phyloP scores from a whole-genome alignment of 2,113 vertebrate genomes.

The Rhinolophus ferrumequinum region DNA sequence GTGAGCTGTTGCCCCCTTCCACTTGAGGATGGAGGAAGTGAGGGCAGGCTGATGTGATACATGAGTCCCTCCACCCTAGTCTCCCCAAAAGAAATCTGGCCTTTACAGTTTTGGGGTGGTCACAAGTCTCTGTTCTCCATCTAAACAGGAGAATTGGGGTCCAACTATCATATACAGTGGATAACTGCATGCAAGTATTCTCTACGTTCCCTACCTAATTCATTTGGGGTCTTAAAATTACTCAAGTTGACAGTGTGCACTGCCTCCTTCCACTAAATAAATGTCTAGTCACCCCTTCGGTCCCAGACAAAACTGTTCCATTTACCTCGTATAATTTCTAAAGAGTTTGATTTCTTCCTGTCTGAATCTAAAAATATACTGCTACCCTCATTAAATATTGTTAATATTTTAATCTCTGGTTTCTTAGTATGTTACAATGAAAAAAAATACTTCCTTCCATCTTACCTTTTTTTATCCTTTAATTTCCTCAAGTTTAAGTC shows the following conservation, averaged over 20 bases:
- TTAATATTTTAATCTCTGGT: constrained; percentile 60
- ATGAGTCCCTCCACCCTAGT: not conserved
- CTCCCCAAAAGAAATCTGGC: constrained; percentile 26
- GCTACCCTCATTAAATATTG: not conserved
- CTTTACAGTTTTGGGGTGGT: not conserved
- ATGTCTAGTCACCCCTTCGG: not conserved
- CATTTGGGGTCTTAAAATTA: not conserved
- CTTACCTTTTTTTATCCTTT: not conserved
- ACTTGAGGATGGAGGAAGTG: not conserved
- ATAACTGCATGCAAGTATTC: not conserved
- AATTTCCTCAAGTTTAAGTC: constrained; percentile 46
- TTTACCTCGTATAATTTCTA: not conserved
- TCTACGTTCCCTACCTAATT: not conserved
- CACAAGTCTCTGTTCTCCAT: not conserved
- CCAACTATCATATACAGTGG: not conserved
- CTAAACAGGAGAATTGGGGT: not conserved
- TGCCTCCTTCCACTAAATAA: not conserved
- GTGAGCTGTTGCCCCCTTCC: not conserved
- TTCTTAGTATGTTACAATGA: not conserved
- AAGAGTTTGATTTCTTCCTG: constrained; percentile 13
- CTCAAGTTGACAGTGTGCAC: not conserved
- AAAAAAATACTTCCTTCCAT: not conserved
- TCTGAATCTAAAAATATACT: constrained; percentile 44
- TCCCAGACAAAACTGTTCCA: not conserved
- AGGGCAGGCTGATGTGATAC: not conserved